Evolutionary conservation across 2,113 vertebrate genomes (phyloP).

Genomic region (Platycercus adscitus): DNA sequence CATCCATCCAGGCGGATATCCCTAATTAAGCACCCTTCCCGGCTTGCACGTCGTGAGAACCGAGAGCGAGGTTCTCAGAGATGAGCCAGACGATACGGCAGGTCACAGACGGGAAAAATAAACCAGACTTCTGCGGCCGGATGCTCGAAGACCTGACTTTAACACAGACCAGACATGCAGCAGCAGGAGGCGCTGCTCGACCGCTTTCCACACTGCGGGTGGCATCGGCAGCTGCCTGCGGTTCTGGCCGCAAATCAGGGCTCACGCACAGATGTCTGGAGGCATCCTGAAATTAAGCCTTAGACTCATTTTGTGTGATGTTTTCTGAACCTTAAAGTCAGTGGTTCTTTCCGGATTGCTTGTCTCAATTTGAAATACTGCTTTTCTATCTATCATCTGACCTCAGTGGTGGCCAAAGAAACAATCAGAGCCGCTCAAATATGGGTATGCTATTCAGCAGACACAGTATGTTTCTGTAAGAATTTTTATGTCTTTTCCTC

Average conservation of each 20-base stretch:
- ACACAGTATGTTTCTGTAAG: not conserved
- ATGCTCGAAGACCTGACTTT: not conserved
- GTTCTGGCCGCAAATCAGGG: too few species aligned
- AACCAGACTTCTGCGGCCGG: not conserved
- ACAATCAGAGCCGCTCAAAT: not conserved
- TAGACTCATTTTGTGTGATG: not conserved
- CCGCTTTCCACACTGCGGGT: not conserved
- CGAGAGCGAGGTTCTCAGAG: not conserved
- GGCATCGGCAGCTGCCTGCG: rapidly evolving
- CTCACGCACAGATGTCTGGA: too few species aligned
- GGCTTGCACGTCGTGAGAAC: not conserved
- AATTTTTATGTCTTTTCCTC: not conserved
- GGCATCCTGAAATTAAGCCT: not conserved
- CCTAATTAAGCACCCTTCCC: not conserved
- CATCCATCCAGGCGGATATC: not conserved
- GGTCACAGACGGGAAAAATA: not conserved
- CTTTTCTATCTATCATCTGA: not conserved
- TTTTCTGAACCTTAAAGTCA: not conserved
- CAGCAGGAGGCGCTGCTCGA: slow-evolving; percentile 63
- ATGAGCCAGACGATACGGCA: not conserved
- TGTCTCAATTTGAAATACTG: not conserved
- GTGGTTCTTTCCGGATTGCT: not conserved
- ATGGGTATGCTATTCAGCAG: not conserved
- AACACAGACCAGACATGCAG: not conserved
- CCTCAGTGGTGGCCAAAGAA: not conserved